phyloP scores from a whole-genome alignment of 2,113 vertebrate genomes.

The Sceloporus undulatus region DNA sequence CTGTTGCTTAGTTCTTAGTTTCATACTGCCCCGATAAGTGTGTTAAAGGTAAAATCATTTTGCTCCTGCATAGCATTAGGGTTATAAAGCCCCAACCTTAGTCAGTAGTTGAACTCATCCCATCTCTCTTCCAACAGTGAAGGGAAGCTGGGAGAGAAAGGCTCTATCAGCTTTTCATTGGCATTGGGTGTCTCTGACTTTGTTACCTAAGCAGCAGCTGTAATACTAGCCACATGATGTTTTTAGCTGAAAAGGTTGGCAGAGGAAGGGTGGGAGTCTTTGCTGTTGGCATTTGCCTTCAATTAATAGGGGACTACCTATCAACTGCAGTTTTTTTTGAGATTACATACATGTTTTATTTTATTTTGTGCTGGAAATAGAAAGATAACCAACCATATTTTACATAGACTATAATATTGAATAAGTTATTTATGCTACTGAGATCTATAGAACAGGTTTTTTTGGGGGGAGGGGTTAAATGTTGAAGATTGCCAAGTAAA shows the following conservation, averaged over 20 bases:
- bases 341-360: not conserved
- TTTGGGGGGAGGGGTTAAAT: no score
- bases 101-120: not conserved
- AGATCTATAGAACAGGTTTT: not conserved
- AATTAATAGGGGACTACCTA: not conserved
- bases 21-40: not conserved
- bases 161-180: not conserved
- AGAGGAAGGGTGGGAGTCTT: not conserved
- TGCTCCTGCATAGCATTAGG: not conserved
- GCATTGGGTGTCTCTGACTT: not conserved
- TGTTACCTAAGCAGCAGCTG: not conserved
- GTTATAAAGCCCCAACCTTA: not conserved
- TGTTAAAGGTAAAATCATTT: not conserved
- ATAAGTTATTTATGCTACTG: not conserved
- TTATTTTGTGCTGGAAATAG: not conserved
- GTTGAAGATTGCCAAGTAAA: not conserved
- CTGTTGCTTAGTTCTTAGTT: not conserved
- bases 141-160: not conserved
- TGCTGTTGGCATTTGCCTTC: not conserved
- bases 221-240: not conserved
- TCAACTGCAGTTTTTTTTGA: not conserved
- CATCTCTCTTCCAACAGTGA: not conserved
- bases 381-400: not conserved
- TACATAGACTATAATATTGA: not conserved
- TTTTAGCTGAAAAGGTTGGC: not conserved